These are phyloP conservation scores for Eueremaeus valkanovi DNA, from an alignment of 2,888 invertebrate species.

Conservation along the genomic window DNA sequence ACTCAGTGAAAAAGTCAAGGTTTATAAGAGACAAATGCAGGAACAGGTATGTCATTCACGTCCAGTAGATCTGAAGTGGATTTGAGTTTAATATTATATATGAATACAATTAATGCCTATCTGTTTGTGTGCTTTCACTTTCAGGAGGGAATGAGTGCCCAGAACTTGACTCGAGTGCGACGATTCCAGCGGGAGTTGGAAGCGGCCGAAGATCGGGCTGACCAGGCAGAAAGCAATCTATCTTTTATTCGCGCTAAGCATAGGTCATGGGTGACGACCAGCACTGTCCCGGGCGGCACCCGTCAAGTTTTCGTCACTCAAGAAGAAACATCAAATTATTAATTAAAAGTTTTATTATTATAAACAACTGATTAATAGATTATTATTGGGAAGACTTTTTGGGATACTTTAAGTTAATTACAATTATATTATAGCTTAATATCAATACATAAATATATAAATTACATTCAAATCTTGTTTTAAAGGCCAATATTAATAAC, in stretches of 20 bases:
- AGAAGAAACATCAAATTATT: conserved; percentile 44
- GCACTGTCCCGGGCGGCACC: conserved; percentile 76
- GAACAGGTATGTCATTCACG: conserved; percentile 73
- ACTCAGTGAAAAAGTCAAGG: conserved; percentile 75
- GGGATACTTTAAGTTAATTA: conserved; percentile 10
- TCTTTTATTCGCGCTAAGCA: conserved; percentile 95
- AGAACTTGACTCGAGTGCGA: conserved; percentile 89
- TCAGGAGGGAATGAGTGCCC: conserved; percentile 84
- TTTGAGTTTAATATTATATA: no score
- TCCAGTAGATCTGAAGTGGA: no score
- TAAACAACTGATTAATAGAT: conserved; percentile 28
- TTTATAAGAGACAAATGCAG: conserved; percentile 92
- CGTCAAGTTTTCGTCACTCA: conserved; percentile 50
- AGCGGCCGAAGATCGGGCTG: conserved; percentile 94
- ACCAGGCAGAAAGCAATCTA: conserved; percentile 75
- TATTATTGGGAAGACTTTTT: conserved; percentile 4
- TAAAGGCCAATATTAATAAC: conserved; percentile 26
- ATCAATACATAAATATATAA: neutral
- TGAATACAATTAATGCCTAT: neutral
- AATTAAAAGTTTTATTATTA: conserved; percentile 28
- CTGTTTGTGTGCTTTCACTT: no score
- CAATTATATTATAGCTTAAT: conserved; percentile 14
- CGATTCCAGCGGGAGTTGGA: conserved; percentile 97
- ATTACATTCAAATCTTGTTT: conserved; percentile 7
- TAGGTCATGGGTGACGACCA: conserved; percentile 94